Base-by-base conservation (phyloP, 2,113 vertebrate genomes). In the rabbit (Oryctolagus cuniculus) region DNA sequence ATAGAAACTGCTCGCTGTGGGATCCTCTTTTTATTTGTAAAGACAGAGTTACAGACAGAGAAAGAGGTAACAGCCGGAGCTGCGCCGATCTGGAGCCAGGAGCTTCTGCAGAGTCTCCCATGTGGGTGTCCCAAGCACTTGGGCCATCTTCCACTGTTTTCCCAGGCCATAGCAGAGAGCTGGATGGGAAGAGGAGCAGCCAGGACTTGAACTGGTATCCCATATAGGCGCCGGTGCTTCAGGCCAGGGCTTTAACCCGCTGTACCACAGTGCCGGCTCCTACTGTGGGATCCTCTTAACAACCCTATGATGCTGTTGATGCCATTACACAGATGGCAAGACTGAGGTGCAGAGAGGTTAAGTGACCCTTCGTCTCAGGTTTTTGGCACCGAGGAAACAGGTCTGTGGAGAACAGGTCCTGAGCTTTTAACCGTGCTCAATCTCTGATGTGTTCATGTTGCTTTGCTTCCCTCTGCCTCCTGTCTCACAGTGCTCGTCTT, bases 401-500 rank as follows among this genome's bases (percentile, higher is more conserved):
- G 29, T 64, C 34, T 58, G 38, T 4, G 1, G 10, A 72, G 22
- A 36, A 11, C 15, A 9, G 63, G 17, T 6, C 29, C 63, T 49
- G 29, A 51, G 36, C 27, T 38, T 55, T 70, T 25, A 10, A 44
- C 29, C 8, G 0, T 2, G 38, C 25, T 66, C 1, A 0, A 25
- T 85, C n/a, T 24, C 10, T 69, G 36, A 51, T 38, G 53, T 58
- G 51, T 72, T 36, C 13, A 27, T 58, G 1, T 27, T 36, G 58
- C 75, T 92, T 90, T 51, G 29, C 58, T 80, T 74, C 44, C 51
- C 29, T 67, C 25, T 22, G 61, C 78, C 77, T 29, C 77, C 70
- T 29, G 29, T 84, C 81, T 38, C 31, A 51, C 55, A 36, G 58
- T 74, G 78, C 31, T 6, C 2, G 6, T 63, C 83, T 88, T 96